Percentiles rank a stretch among this genome's conserved stretches.
Conservation (phyloP, 1,140 invertebrate genomes). For the Odontomachus brunneus region DNA sequence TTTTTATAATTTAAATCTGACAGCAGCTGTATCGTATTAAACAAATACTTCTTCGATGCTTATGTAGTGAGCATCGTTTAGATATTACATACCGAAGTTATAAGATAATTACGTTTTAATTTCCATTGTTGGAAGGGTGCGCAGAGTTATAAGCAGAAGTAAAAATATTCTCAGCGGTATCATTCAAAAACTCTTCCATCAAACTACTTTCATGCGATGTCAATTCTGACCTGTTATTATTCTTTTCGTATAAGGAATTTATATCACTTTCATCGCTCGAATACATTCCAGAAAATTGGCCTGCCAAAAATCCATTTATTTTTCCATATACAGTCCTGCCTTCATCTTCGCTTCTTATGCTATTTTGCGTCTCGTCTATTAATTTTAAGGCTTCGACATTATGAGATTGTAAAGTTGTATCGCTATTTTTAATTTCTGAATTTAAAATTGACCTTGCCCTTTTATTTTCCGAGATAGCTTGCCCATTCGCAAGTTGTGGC, state of each 20-base stretch:
- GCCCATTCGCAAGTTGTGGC: background rate
- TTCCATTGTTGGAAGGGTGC: background rate
- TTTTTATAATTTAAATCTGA: no score
- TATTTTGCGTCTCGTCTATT: background rate
- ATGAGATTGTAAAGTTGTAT: background rate
- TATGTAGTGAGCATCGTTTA: background rate
- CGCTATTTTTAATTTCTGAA: background rate
- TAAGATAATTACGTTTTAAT: background rate
- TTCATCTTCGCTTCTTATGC: background rate
- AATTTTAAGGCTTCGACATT: background rate
- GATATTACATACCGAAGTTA: background rate
- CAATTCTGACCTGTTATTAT: background rate
- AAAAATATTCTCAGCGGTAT: background rate
- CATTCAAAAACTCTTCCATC: constrained; percentile 47
- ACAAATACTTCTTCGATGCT: no score
- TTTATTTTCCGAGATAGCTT: background rate
- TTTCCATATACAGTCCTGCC: background rate
- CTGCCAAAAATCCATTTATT: background rate
- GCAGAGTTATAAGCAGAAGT: background rate
- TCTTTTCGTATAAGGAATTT: constrained; percentile 11
- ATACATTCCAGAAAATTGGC: background rate
- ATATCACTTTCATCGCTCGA: background rate
- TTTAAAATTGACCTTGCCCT: background rate
- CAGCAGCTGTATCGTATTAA: no score
- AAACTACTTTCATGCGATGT: constrained; percentile 6